Percentiles rank a stretch among this genome's conserved stretches.
These are phyloP conservation scores for Darevskia nairensis DNA, from an alignment of 2,797 vertebrate genomes.

Conservation along the genomic window DNA sequence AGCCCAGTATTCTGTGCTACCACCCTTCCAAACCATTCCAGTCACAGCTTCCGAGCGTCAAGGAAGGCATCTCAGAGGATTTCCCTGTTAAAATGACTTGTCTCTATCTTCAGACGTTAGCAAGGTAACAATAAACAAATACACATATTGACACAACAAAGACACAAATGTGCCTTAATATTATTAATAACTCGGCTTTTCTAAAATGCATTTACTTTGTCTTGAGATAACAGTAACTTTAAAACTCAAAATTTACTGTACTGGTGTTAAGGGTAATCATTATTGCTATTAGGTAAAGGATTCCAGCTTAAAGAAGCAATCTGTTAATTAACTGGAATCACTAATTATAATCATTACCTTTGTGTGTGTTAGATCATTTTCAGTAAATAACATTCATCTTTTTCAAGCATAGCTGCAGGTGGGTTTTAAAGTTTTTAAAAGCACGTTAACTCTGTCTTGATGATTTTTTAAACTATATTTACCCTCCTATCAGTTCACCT, in stretches of 20 bases:
- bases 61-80: constrained; percentile 96
- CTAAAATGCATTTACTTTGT: not conserved
- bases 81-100: constrained; percentile 96
- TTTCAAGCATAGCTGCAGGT: not conserved
- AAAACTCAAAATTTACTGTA: not conserved
- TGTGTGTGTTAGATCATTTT: not conserved
- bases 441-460: not conserved
- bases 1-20: constrained; percentile 95
- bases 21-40: constrained; percentile 92
- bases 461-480: not conserved
- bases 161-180: not conserved
- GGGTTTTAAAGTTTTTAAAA: not conserved
- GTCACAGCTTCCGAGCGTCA: constrained; percentile 94
- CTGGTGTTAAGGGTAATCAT: no score
- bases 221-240: not conserved
- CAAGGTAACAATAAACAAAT: constrained; percentile 82
- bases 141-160: not conserved
- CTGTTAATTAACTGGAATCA: not conserved
- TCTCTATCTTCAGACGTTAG: constrained; percentile 96
- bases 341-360: not conserved
- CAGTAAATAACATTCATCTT: not conserved
- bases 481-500: not conserved
- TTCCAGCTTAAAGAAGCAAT: not conserved
- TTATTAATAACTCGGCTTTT: not conserved
- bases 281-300: not conserved